Percentiles rank a stretch among this genome's conserved stretches.
These are phyloP conservation scores for Eclectus roratus DNA, from an alignment of 2,113 vertebrate genomes.

Conservation along the genomic window DNA sequence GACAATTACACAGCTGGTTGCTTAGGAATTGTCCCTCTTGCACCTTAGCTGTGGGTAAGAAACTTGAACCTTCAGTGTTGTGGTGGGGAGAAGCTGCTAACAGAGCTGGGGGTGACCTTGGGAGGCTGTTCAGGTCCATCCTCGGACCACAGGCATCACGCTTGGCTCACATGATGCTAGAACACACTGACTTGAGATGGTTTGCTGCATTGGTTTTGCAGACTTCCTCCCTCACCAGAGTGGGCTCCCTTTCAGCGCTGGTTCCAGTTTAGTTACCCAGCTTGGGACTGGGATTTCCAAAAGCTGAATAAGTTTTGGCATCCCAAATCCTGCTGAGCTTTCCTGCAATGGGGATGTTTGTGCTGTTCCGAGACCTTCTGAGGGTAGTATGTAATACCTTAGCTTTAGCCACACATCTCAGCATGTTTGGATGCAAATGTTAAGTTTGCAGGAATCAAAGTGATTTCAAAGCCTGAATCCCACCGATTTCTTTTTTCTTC, in stretches of 20 bases:
- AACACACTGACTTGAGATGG: accelerated
- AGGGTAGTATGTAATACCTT: background rate
- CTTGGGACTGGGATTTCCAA: accelerated
- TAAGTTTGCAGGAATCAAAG: background rate
- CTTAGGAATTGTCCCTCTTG: background rate
- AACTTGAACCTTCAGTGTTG: background rate
- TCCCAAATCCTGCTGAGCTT: background rate
- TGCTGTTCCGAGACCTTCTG: background rate
- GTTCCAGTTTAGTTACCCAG: background rate
- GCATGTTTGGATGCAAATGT: background rate
- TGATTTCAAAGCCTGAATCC: background rate
- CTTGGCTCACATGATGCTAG: accelerated
- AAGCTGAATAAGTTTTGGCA: background rate
- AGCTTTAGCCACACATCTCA: accelerated
- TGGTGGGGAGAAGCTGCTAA: background rate
- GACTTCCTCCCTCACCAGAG: background rate
- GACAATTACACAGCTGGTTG: background rate
- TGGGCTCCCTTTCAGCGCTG: background rate
- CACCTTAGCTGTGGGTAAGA: background rate
- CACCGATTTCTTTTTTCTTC: background rate
- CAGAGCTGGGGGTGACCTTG: background rate
- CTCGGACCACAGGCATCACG: accelerated
- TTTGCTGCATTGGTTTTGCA: background rate
- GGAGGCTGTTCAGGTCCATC: background rate
- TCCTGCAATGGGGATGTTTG: background rate